A percentile compares a stretch with the other conserved stretches of the same genome.
Evolutionary conservation across 2,888 invertebrate species (phyloP).

Genomic region (Phalangium opilio): DNA sequence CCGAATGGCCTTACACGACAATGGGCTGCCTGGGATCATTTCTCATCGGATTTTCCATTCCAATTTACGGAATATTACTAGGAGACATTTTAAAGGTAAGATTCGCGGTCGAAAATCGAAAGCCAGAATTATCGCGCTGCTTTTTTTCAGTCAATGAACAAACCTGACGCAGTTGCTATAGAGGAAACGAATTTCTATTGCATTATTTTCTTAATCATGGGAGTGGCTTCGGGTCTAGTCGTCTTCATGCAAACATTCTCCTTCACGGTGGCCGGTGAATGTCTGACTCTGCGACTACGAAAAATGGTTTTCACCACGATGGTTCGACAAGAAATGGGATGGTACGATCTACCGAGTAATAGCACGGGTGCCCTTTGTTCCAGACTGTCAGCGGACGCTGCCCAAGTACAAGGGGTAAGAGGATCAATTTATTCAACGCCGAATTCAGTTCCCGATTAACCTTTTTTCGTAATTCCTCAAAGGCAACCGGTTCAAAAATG

Average conservation of each 20-base stretch:
- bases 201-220: constrained; percentile 49
- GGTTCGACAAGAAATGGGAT: constrained; percentile 38
- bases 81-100: constrained; percentile 47
- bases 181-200: constrained; percentile 44
- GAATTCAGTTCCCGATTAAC: too few relatives aligned
- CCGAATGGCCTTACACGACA: constrained; percentile 50
- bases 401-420: constrained; percentile 58
- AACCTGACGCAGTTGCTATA: constrained; percentile 29
- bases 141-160: too few relatives aligned
- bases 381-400: constrained; percentile 52
- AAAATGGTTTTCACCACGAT: constrained; percentile 15
- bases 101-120: too few relatives aligned
- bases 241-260: constrained; percentile 37
- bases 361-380: constrained; percentile 54
- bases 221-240: constrained; percentile 46
- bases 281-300: constrained; percentile 13
- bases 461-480: constrained; percentile 17
- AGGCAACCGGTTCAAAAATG: constrained; percentile 61
- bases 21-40: constrained; percentile 46
- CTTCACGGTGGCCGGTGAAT: constrained; percentile 18
- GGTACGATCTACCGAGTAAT: constrained; percentile 51
- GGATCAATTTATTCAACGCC: too few relatives aligned
- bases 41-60: constrained; percentile 54
- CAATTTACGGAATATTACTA: constrained; percentile 52
- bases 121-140: too few relatives aligned